A percentile compares a stretch with the other conserved stretches of the same genome.
These are phyloP conservation scores for Thripadectes ignobilis DNA, from an alignment of 2,797 vertebrate species.

Conservation along the genomic window DNA sequence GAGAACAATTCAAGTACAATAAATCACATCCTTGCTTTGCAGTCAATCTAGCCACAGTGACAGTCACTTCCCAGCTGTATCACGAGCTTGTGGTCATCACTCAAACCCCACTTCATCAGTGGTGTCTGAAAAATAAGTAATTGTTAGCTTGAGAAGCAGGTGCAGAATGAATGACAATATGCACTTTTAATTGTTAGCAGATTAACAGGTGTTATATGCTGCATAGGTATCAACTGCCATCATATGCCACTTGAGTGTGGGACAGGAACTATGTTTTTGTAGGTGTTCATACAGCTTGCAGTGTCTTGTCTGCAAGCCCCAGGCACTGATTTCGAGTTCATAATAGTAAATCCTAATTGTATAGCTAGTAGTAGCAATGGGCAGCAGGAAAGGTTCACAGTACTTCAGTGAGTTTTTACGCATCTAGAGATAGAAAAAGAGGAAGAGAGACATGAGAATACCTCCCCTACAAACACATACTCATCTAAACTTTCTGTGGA, in stretches of 20 bases:
- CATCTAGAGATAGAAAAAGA: neutral
- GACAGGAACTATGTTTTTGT: neutral
- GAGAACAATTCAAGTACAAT: neutral
- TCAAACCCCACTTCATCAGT: neutral
- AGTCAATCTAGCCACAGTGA: neutral
- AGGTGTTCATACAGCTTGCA: neutral
- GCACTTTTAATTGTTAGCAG: neutral
- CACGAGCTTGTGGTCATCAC: neutral
- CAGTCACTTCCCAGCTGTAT: accelerated
- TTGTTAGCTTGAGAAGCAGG: neutral
- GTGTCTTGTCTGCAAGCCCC: neutral
- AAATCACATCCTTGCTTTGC: neutral
- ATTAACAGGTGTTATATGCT: neutral
- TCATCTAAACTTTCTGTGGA: neutral
- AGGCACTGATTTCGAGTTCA: accelerated
- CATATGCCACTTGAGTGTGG: neutral
- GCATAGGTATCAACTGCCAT: neutral
- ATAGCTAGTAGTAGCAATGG: neutral
- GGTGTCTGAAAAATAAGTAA: neutral
- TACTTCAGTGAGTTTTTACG: neutral
- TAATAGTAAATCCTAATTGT: neutral
- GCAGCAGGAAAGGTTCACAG: neutral
- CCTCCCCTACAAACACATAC: neutral
- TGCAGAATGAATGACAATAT: neutral
- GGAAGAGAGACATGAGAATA: neutral